A percentile compares a stretch with the other conserved stretches of the same genome.
These are phyloP conservation scores for Microcebus jonahi DNA, from an alignment of 2,113 vertebrate genomes.

Conservation along the genomic window DNA sequence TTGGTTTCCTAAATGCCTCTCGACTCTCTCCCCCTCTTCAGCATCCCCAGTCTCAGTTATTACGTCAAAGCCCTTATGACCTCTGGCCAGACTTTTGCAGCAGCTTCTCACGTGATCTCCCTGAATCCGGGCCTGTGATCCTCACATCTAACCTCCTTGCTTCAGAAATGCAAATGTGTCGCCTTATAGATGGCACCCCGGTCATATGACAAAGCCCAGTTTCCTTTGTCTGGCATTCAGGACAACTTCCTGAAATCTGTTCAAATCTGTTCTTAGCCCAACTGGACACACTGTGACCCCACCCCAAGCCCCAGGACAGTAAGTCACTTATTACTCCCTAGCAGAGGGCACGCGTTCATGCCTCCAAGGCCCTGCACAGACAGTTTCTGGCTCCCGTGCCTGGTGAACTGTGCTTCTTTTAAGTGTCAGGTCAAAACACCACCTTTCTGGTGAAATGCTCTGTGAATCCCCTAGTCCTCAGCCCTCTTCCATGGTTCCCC, in stretches of 20 bases:
- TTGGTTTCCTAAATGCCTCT: neutral
- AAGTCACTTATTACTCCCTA: neutral
- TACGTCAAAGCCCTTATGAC: neutral
- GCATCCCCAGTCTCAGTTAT: neutral
- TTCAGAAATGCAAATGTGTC: neutral
- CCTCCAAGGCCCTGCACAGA: neutral
- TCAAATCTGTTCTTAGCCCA: neutral
- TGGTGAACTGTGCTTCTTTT: neutral
- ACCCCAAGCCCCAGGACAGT: neutral
- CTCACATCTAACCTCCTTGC: neutral
- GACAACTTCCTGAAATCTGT: neutral
- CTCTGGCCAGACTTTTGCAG: neutral
- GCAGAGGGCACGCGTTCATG: neutral
- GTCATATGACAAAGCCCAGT: rapidly evolving
- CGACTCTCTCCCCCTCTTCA: neutral
- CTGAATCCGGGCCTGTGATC: neutral
- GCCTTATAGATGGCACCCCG: neutral
- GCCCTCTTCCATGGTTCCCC: neutral
- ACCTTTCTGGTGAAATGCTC: neutral
- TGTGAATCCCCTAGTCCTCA: neutral
- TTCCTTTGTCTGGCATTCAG: neutral
- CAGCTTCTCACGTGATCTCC: neutral
- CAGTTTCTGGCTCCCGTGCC: neutral
- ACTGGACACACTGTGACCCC: neutral
- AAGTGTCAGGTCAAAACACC: neutral